Percentiles rank a stretch among this genome's conserved stretches.
Evolutionary conservation across 2,113 vertebrate species (phyloP).

Genomic region (Nicator chloris): DNA sequence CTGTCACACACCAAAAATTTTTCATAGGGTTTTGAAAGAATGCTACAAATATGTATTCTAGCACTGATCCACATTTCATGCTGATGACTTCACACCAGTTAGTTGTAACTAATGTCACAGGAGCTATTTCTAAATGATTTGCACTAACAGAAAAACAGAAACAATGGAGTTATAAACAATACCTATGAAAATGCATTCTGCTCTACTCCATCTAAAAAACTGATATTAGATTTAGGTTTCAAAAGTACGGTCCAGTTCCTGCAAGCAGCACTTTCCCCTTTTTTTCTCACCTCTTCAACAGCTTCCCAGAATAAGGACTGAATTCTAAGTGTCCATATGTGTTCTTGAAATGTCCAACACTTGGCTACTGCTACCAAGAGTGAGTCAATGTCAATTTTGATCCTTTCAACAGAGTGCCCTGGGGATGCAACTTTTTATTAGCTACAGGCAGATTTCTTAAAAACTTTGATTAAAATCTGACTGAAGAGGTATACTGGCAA

Average conservation of each 20-base stretch:
- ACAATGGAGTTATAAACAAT: neutral
- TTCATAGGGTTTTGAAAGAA: neutral
- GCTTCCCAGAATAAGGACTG: neutral
- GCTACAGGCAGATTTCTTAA: neutral
- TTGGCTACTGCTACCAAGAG: neutral
- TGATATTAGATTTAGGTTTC: neutral
- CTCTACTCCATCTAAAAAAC: neutral
- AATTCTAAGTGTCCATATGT: neutral
- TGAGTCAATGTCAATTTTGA: neutral
- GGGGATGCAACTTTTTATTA: neutral
- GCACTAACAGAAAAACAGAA: neutral
- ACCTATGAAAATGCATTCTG: neutral
- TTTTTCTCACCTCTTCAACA: neutral
- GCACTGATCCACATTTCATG: neutral
- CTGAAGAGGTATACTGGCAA: neutral
- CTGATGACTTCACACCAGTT: neutral
- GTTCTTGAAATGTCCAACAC: neutral
- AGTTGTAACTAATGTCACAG: neutral
- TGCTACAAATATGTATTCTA: neutral
- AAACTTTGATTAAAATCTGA: constrained; percentile 39
- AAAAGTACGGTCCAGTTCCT: neutral
- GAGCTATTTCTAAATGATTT: neutral
- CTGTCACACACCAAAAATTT: neutral
- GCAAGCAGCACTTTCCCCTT: neutral
- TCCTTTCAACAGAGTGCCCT: neutral